Base-by-base conservation (phyloP, 2,797 vertebrate species). In the Apogon talboti region DNA sequence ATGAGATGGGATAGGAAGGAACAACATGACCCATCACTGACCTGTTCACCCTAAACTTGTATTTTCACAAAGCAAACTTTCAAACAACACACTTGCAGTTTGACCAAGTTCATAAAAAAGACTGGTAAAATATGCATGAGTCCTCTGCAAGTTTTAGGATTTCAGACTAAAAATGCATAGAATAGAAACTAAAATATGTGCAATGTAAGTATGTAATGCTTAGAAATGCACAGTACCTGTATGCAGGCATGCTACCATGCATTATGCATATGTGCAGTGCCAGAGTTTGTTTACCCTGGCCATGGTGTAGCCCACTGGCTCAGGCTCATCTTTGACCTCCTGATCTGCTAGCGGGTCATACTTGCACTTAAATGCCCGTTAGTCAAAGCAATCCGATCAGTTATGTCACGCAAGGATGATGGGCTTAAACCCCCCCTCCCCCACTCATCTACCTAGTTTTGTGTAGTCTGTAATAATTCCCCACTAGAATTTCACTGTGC, bases 371-470 rank as follows among this genome's bases (percentile, higher is more conserved):
- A 93, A 92, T 91, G 91, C 90, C 91, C 75, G 83, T 92, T 90
- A 77, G 74, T 93, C 84, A 89, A 75, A 92, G 86, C 92, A 95
- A 93, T 94, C 92, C 91, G 92, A 90, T 94, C 94, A 92, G 91
- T 92, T 80, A 91, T 79, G 44, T 94, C 95, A 95, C 88, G 87
- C 91, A 93, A 91, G 80, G 92, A 92, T 70, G 79, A 77, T 88
- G 83, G 79, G 76, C 82, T 93, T 92, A 59, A 12, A n/a, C 21
- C n/a, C n/a, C 47, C 14, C 14, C 49, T 1, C 19, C 44, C 21
- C 49, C 58, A 16, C 5, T 24, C 46, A 18, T 35, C 9, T 10
- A 66, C 51, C 68, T 51, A 50, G 66, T 24, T 48, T 54, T 30
- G 56, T n/a, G 9, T 58, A 49, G 44, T 70, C 11, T 33, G 43